Base-by-base conservation (phyloP, 2,113 vertebrate genomes). In the Chunga burmeisteri region DNA sequence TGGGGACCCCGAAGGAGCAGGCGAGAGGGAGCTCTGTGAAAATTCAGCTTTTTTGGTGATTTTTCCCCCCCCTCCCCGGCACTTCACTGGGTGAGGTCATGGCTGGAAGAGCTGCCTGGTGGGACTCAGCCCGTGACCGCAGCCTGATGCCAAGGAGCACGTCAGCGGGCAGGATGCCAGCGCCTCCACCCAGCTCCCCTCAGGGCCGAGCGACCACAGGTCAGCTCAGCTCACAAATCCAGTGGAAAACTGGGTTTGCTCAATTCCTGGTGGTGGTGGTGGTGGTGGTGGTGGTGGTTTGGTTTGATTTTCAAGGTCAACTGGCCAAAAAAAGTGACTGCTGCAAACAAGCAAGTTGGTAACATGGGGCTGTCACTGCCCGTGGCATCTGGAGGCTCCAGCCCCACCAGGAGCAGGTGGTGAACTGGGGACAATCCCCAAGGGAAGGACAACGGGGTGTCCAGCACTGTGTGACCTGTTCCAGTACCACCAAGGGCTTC, bases 201-300 rank as follows among this genome's bases (percentile, higher is more conserved):
- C 0, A 2, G 13, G 72, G 36, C 68, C 0, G 0, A 46, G 52
- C 0, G 6, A 50, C 17, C 27, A 11, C 14, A 19, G 58, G 23
- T 40, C 86, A 65, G 65, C 23, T 82, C 63, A 62, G 36, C 59
- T 74, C 65, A 52, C 46, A 46, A n/a, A 78, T n/a, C 59, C 68
- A 49, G 3, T 26, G 42, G 42, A 90, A 92, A 93, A 67, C 2
- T 11, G 14, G 3, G 8, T 53, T 47, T 63, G 19, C 16, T 85
- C 61, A 19, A 29, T 29, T 26, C 9, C 6, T 14, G 22, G 30
- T 4, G 4, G 18, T 19, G 16, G 16, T 15, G 1, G 19, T 32
- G 38, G 38, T 44, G 38, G 23, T 25, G 1, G 2, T 8, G 4
- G 5, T 59, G 13, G 44, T 42, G 26, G 58, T 86, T 90, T 32